Base-by-base conservation (phyloP, 2,888 invertebrate genomes). In the Philereme transversata region DNA sequence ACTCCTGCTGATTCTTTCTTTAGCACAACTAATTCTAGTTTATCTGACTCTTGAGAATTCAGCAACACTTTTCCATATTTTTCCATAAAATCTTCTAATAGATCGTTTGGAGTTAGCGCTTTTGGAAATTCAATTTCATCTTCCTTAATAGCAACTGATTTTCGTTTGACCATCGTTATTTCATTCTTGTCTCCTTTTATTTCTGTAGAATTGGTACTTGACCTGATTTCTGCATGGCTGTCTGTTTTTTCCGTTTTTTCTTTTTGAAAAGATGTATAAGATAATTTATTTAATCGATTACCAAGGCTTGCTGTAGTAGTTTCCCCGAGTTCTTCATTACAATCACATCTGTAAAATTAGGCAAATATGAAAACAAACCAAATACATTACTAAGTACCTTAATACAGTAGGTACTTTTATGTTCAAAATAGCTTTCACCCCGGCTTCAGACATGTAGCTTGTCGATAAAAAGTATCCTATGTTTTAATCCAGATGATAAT, bases 111-210 rank as follows among this genome's bases (percentile, higher is more conserved):
- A 4, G 8, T 46, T 8, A 10, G 6, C 40, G 35, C 40, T 5
- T 53, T 7, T 34, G 53, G 10, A 1, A 46, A 34, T n/a, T 38
- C 22, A 43, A n/a, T 36, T 50, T 55, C 51, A 47, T 41, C 51
- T 44, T 61, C 51, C n/a, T 47, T 48, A 5, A 68, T 66, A 22
- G 66, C 62, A 11, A 68, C 68, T 10, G 66, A 66, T 64, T 66
- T 68, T 47, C 59, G 60, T 51, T 58, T 66, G 0, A 45, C 5
- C 9, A 54, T 6, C 5, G 55, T 33, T 7, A 57, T 7, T 43
- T 56, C 38, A 51, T 48, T 53, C 33, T 62, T 50, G 43, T 22
- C 55, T 49, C 35, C n/a, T 51, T 53, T 57, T 10, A 51, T 9
- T 47, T 51, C 55, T 9, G 38, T 38, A 46, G 52, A 35, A 44